Conservation (phyloP, 2,888 invertebrate species). For the Diarsia dahlii region DNA sequence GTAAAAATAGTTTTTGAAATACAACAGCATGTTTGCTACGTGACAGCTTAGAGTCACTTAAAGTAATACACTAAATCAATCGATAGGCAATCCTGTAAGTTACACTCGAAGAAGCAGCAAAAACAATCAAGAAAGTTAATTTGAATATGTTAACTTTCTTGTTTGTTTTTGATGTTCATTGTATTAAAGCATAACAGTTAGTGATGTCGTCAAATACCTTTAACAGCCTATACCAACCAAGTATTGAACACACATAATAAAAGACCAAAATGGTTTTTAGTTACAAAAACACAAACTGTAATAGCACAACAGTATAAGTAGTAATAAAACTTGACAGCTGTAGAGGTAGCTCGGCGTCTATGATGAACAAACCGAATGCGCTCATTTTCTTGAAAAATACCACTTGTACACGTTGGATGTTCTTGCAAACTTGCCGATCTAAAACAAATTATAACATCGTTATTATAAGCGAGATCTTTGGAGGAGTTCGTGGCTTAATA, state of each 20-base stretch:
- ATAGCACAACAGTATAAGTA: constrained; percentile 26
- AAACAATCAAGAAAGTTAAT: not conserved
- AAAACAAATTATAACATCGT: not conserved
- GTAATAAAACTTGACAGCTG: constrained; percentile 6
- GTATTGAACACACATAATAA: no score
- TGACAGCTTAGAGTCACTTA: not conserved
- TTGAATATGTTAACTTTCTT: not conserved
- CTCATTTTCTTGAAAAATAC: constrained; percentile 25
- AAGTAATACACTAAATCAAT: not conserved
- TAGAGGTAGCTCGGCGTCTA: constrained; percentile 26
- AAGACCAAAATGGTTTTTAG: no score
- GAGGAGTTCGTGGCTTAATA: no score
- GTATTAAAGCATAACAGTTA: no score
- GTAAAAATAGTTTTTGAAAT: not conserved
- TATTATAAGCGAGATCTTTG: not conserved
- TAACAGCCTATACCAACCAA: not conserved
- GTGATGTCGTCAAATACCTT: not conserved
- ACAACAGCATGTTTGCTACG: not conserved
- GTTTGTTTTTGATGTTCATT: not conserved
- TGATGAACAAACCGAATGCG: constrained; percentile 24
- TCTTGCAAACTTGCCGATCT: constrained; percentile 16
- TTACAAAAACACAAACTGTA: constrained; percentile 32
- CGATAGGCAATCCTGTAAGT: not conserved
- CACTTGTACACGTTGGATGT: constrained; percentile 18
- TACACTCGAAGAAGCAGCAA: not conserved